Base-by-base conservation (phyloP, 1,140 invertebrate genomes). In the Aphis craccivora region DNA sequence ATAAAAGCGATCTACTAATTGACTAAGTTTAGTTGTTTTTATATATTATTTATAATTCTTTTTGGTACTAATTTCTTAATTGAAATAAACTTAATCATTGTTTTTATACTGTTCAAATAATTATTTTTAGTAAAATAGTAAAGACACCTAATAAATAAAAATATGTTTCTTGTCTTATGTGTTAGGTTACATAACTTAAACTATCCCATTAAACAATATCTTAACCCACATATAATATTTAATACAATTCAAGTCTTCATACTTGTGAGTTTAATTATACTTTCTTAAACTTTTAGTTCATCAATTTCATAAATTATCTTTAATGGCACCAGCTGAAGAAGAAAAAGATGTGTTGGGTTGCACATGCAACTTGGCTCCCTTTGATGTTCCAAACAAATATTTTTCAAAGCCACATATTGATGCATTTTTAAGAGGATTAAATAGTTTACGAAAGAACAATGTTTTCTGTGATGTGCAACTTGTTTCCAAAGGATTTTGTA, bases 391-490 rank as follows among this genome's bases (percentile, higher is more conserved):
- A 40, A 93, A 93, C 40, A 93, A 93, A 20, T 93, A 84, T 55
- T 51, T 86, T 30, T 93, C 91, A n/a, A 93, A 93, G 55, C 23
- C 91, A 20, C 35, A 86, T n/a, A 84, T 86, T 84, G 91, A 93
- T 86, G 67, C 48, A 18, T 84, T 93, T 83, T 40, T 93, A 40
- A 93, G 91, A 86, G 91, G 48, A 53, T 84, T 93, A 93, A 93
- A 86, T 55, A 93, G 25, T 93, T 93, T 84, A 55, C 51, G 91
- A 93, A 93, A 93, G 25, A 93, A 93, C 30, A 48, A 93, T 93
- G 81, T 93, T n/a, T 93, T 93, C 25, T 93, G 91, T 55, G 91
- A 93, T 22, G 81, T 93, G 7, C 91, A 93, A 86, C 91, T 93
- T 37, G 40, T 93, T 51, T 93, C 91, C 18, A 84, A 93, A 86